Conservation (phyloP, 2,888 invertebrate genomes). For the Drosophila vallismaia region DNA sequence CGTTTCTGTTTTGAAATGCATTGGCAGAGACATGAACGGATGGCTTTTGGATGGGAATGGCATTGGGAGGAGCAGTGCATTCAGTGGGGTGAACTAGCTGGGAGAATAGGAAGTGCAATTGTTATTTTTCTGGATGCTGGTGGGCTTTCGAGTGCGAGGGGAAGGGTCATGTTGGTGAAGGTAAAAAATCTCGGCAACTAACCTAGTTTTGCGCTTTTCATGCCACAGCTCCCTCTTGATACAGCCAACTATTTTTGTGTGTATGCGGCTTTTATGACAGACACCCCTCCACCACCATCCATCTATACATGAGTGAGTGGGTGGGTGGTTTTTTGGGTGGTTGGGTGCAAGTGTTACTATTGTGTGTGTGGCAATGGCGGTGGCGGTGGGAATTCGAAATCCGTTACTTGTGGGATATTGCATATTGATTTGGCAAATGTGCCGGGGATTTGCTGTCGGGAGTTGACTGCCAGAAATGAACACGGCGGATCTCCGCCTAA, state of each 20-base stretch:
- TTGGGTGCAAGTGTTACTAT: constrained; percentile 7
- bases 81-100: not conserved
- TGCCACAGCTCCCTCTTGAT: constrained; percentile 37
- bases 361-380: constrained; percentile 10
- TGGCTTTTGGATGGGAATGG: constrained; percentile 3
- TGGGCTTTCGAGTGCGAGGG: not conserved
- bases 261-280: constrained; percentile 58
- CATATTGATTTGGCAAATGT: constrained; percentile 59
- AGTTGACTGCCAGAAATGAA: constrained; percentile 20
- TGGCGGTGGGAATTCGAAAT: constrained; percentile 40
- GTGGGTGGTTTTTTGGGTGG: not conserved
- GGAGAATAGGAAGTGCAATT: constrained; percentile 28
- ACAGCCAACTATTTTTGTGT: constrained; percentile 42
- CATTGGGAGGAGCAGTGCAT: not conserved
- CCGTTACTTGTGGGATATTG: constrained; percentile 45
- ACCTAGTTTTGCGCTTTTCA: constrained; percentile 72
- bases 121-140: constrained; percentile 36
- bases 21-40: constrained; percentile 45
- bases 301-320: constrained; percentile 13
- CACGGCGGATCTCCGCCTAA: not conserved
- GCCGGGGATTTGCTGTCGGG: constrained; percentile 41
- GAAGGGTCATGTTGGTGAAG: constrained; percentile 25
- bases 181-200: constrained; percentile 66
- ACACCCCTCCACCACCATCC: not conserved
- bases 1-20: constrained; percentile 60